A percentile compares a stretch with the other conserved stretches of the same genome.
phyloP scores from a whole-genome alignment of 2,113 vertebrate species.

The Bufo gargarizans region DNA sequence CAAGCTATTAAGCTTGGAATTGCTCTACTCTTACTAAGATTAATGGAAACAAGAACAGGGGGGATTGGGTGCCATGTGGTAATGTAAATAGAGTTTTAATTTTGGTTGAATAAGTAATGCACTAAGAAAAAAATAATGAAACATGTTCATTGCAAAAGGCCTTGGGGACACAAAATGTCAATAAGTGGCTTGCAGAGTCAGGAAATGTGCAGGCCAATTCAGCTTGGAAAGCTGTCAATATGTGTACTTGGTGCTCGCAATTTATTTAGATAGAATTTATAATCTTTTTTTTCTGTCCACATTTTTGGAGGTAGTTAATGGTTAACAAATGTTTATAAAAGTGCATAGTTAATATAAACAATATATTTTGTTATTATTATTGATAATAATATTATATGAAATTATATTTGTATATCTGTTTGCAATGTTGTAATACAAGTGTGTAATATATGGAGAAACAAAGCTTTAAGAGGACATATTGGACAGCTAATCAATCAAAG shows the following conservation, averaged over 20 bases:
- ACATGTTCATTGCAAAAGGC: conserved; percentile 41
- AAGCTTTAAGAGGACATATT: not conserved
- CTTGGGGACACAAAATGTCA: conserved; percentile 25
- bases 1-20: conserved; percentile 29
- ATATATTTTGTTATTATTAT: too few species aligned
- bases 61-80: not conserved
- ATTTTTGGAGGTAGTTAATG: not conserved
- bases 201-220: conserved; percentile 14
- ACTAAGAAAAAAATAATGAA: conserved; percentile 40
- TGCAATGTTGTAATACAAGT: not conserved
- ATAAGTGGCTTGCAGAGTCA: conserved; percentile 40
- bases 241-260: not conserved
- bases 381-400: too few species aligned
- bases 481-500: too few species aligned
- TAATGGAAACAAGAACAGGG: conserved; percentile 29
- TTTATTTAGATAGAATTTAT: conserved; percentile 4
- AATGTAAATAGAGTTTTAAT: conserved; percentile 42
- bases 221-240: conserved; percentile 17
- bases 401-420: not conserved
- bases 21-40: conserved; percentile 30
- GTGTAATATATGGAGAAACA: not conserved
- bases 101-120: conserved; percentile 42
- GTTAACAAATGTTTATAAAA: not conserved
- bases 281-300: not conserved
- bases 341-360: too few species aligned